Evolutionary conservation across 1,140 invertebrate species (phyloP).

Genomic region (Drosophila kepulauana): DNA sequence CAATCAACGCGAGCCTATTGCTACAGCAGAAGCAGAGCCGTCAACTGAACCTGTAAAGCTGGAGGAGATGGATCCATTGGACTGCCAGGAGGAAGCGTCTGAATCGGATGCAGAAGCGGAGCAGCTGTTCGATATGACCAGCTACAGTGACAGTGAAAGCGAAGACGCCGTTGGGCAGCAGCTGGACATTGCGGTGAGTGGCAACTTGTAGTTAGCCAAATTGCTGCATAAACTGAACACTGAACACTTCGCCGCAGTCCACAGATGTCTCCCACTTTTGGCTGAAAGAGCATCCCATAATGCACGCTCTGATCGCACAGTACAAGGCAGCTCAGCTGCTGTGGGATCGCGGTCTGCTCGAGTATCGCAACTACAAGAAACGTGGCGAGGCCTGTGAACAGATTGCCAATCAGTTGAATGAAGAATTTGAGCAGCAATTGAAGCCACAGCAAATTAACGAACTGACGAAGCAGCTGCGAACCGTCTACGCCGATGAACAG

Average conservation of each 20-base stretch:
- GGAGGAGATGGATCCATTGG: slow-evolving; percentile 1
- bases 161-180: neutral
- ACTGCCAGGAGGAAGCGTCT: neutral
- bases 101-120: neutral
- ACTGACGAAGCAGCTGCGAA: slow-evolving; percentile 22
- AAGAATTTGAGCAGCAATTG: slow-evolving; percentile 27
- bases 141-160: neutral
- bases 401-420: slow-evolving; percentile 22
- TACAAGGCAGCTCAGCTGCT: slow-evolving; percentile 29
- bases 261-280: slow-evolving; percentile 24
- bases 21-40: neutral
- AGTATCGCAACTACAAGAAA: slow-evolving; percentile 31
- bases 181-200: neutral
- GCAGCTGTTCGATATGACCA: neutral
- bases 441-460: slow-evolving; percentile 17
- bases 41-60: neutral
- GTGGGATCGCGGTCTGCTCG: slow-evolving; percentile 36
- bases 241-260: neutral
- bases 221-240: neutral
- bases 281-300: slow-evolving; percentile 47
- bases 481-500: slow-evolving; percentile 25
- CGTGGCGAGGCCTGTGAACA: slow-evolving; percentile 17
- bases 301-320: slow-evolving; percentile 46
- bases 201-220: too few relatives aligned
- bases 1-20: neutral